These are phyloP conservation scores for Daboia siamensis DNA, from an alignment of 2,113 vertebrate genomes.

Conservation along the genomic window DNA sequence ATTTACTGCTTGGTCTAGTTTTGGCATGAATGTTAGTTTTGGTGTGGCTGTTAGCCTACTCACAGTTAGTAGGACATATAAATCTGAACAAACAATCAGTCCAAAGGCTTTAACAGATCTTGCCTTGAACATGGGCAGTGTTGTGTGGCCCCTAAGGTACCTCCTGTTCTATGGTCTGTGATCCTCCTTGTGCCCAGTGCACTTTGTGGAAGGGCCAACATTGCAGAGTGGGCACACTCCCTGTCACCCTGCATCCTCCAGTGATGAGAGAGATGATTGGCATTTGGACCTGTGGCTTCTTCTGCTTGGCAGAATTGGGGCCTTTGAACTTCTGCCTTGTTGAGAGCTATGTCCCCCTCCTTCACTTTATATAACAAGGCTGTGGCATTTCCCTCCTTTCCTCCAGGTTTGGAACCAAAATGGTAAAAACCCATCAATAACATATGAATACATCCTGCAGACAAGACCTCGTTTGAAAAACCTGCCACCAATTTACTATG, in stretches of 20 bases:
- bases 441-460: conserved; percentile 91
- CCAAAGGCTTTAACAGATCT: not conserved
- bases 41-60: not conserved
- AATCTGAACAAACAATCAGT: not conserved
- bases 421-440: conserved; percentile 90
- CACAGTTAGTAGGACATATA: not conserved
- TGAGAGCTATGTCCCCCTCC: not conserved
- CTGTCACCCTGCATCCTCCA: not conserved
- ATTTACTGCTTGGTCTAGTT: not conserved
- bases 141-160: not conserved
- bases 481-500: conserved; percentile 78
- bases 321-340: not conserved
- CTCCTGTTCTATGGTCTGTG: not conserved
- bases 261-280: not conserved
- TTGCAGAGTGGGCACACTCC: not conserved
- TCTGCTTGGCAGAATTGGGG: not conserved
- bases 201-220: not conserved
- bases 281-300: not conserved
- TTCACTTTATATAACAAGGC: not conserved
- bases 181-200: not conserved
- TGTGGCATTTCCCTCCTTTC: not conserved
- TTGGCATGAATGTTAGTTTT: not conserved
- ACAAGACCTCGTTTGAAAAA: conserved; percentile 76
- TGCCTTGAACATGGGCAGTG: not conserved
- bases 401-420: conserved; percentile 94